phyloP scores from a whole-genome alignment of 1,140 invertebrate species.

The Apocrypta bakeri region DNA sequence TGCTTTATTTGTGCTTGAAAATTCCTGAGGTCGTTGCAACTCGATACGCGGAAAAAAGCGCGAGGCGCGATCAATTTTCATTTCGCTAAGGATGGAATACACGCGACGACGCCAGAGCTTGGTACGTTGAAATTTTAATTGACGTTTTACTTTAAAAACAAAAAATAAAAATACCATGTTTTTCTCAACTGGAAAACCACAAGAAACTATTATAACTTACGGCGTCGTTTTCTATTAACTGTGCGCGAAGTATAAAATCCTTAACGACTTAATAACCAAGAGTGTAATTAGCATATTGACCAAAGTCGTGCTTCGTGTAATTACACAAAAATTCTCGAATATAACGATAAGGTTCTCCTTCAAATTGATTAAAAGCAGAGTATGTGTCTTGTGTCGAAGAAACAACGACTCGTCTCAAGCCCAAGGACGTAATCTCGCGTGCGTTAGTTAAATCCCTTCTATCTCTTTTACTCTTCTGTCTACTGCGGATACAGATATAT shows the following conservation, averaged over 20 bases:
- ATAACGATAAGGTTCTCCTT: too few relatives aligned
- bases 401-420: background rate
- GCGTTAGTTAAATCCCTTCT: background rate
- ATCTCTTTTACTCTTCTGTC: background rate
- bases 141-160: too few relatives aligned
- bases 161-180: too few relatives aligned
- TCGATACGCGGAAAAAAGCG: conserved; percentile 24
- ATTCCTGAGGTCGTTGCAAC: conserved; percentile 41
- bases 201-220: background rate
- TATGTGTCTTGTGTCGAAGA: background rate
- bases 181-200: background rate
- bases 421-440: background rate
- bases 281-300: too few relatives aligned
- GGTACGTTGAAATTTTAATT: background rate
- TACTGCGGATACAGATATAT: background rate
- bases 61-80: conserved; percentile 32
- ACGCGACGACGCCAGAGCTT: background rate
- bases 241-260: background rate
- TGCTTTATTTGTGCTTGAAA: conserved; percentile 17
- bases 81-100: background rate
- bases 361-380: too few relatives aligned
- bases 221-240: background rate
- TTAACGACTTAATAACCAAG: background rate
- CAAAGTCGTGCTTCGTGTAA: too few relatives aligned
- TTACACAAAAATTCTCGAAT: background rate